Conservation (phyloP, 2,113 vertebrate genomes). For the Pycnonotus jocosus region DNA sequence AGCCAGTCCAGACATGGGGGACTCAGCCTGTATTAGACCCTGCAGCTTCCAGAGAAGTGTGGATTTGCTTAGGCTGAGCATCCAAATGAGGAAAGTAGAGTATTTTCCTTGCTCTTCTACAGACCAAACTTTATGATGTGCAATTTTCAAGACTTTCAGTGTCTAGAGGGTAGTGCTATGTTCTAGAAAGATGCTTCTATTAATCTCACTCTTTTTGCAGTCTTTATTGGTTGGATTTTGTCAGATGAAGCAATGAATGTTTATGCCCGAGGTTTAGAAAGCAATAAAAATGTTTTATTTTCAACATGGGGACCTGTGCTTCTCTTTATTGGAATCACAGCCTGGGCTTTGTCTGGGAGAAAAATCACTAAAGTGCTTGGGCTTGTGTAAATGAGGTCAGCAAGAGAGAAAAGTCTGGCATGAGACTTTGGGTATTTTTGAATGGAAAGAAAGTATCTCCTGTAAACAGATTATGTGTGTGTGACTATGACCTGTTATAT, state of each 20-base stretch:
- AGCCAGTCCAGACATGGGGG: background rate
- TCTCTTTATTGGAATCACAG: slow-evolving; percentile 47
- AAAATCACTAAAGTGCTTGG: background rate
- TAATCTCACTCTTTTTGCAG: slow-evolving; percentile 15
- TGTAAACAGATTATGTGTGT: background rate
- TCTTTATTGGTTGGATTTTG: slow-evolving; percentile 16
- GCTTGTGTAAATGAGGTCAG: slow-evolving; percentile 8
- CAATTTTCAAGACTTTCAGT: background rate
- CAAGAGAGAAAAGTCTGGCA: background rate
- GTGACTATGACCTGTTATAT: background rate
- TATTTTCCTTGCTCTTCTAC: background rate
- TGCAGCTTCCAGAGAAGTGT: background rate
- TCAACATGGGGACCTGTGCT: background rate
- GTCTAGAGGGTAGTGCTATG: background rate
- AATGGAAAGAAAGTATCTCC: background rate
- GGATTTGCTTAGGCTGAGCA: background rate
- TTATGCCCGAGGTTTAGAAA: slow-evolving; percentile 45
- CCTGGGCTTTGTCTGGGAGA: slow-evolving; percentile 2
- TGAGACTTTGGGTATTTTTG: background rate
- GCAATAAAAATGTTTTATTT: slow-evolving; percentile 56
- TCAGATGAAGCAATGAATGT: slow-evolving; percentile 31
- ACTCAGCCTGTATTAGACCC: background rate
- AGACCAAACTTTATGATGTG: background rate
- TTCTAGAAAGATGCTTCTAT: slow-evolving; percentile 16
- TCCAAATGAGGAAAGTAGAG: background rate